Evolutionary conservation across 1,140 invertebrate species (phyloP), one percentile per base, ranked within the genome.

Genomic region (Pristionchus pacificus): DNA sequence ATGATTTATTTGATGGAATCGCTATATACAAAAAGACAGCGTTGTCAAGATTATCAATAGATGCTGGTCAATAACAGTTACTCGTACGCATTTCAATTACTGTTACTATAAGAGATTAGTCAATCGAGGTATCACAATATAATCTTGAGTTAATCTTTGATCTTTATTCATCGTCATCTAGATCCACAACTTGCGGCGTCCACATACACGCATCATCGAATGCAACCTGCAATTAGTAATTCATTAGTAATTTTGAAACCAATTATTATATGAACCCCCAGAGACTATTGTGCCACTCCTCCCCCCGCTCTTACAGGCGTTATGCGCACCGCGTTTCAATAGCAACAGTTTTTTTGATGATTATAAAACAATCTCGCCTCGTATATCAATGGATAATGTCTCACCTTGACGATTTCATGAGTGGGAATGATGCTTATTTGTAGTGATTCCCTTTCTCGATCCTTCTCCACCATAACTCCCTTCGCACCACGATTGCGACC

Each of bases 401-500:
- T 6, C 19, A 49, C 38, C 38, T 49, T 68, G 2, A 68, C 58
- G n/a, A 60, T 25, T 2, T 68, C 58, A n/a, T 68, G 58, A 10
- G 66, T 59, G 2, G 27, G 24, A 24, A 68, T 10, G 6, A 68
- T 19, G 2, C 60, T 28, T 15, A 28, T 60, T 2, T 60, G 32
- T 10, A 68, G 57, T n/a, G 30, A 30, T 25, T 72, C 55, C 27
- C 60, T 57, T 1, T 32, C 0, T 30, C 68, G 68, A 24, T 68
- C 66, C 32, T 73, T 73, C 28, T 59, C 60, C 25, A 70, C 19
- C 65, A 73, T 68, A 10, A 59, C 58, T 0, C 60, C 71, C 25
- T 49, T 33, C 27, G 38, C 24, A 13, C 71, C 71, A 13, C 24
- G 32, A 3, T 25, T 29, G 28, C 60, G 38, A n/a, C 71, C 71